Evolutionary conservation across 2,888 invertebrate species (phyloP).

Genomic region (Agonopterix alstromeriana): DNA sequence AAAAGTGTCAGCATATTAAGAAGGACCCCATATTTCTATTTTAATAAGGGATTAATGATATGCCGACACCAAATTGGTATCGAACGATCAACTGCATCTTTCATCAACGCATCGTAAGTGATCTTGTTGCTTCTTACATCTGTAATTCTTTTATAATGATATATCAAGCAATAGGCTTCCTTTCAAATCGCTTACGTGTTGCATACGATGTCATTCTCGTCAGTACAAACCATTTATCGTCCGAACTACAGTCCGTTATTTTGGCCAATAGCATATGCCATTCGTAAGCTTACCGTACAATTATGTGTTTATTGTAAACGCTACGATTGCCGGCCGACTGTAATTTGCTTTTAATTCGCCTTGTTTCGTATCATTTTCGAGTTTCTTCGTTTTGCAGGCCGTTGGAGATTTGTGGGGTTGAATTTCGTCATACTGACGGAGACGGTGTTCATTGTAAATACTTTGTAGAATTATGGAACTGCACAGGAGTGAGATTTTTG

Average conservation of each 20-base stretch:
- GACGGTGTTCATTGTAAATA: neutral
- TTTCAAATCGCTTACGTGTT: too few species aligned
- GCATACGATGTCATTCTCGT: conserved; percentile 13
- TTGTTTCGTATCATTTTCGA: conserved; percentile 72
- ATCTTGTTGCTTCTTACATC: too few species aligned
- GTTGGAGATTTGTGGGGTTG: conserved; percentile 47
- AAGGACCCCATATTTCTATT: too few species aligned
- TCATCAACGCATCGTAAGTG: too few species aligned
- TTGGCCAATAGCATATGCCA: conserved; percentile 63
- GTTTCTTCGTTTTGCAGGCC: conserved; percentile 61
- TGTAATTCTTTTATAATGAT: too few species aligned
- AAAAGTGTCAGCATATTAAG: too few species aligned
- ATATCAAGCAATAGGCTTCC: too few species aligned
- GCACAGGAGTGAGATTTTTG: neutral
- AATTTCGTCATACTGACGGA: conserved; percentile 11
- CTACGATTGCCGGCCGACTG: conserved; percentile 69
- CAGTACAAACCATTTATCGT: conserved; percentile 39
- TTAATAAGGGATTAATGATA: too few species aligned
- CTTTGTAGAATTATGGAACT: neutral
- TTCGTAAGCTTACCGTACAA: conserved; percentile 71
- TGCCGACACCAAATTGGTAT: too few species aligned
- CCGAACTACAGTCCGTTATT: conserved; percentile 55
- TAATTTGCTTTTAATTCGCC: conserved; percentile 76
- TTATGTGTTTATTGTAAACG: conserved; percentile 78
- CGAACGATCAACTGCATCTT: too few species aligned